phyloP scores from a whole-genome alignment of 1,140 invertebrate species.

The Metopolophium dirhodum region DNA sequence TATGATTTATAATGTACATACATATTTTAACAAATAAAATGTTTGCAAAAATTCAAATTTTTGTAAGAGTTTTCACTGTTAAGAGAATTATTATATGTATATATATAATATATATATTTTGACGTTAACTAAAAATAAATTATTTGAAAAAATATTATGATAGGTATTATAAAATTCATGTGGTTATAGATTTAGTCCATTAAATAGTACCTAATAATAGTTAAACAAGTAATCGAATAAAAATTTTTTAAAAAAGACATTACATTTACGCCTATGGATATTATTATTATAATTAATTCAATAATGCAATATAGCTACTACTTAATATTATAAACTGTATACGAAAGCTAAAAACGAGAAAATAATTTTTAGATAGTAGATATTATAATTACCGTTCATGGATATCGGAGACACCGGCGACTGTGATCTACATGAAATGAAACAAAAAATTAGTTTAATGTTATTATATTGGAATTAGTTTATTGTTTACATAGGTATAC shows the following conservation, averaged over 20 bases:
- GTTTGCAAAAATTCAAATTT: background rate
- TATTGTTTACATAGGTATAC: background rate
- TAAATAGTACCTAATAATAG: background rate
- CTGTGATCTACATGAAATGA: constrained; percentile 72
- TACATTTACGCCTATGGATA: background rate
- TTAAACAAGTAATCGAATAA: background rate
- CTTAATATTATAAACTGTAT: background rate
- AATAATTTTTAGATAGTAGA: background rate
- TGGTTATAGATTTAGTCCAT: background rate
- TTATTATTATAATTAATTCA: background rate
- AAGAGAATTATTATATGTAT: no score
- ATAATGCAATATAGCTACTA: background rate
- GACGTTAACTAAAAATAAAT: background rate
- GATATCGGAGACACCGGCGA: constrained; percentile 64
- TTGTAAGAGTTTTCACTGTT: no score
- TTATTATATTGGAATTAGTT: background rate
- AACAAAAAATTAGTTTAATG: background rate
- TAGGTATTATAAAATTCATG: background rate
- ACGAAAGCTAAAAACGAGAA: background rate
- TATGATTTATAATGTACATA: no score
- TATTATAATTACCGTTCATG: constrained; percentile 59
- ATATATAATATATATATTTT: no score
- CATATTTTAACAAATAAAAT: background rate
- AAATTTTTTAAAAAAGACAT: background rate
- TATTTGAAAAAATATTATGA: background rate